A percentile compares a stretch with the other conserved stretches of the same genome.
phyloP scores from a whole-genome alignment of 2,113 vertebrate genomes.

The Carassius gibelio region DNA sequence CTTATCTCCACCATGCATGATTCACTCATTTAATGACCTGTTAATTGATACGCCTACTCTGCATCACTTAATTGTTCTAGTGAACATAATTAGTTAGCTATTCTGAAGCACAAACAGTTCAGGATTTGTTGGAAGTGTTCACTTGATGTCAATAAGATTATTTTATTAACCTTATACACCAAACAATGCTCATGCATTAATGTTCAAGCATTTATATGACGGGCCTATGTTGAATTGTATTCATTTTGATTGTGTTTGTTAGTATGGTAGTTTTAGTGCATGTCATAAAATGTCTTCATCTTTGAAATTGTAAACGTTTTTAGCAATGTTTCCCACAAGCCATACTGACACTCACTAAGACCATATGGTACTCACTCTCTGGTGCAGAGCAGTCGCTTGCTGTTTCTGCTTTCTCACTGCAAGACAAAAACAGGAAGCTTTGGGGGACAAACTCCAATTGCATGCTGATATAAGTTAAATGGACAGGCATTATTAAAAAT shows the following conservation, averaged over 20 bases:
- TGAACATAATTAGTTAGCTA: constrained; percentile 22
- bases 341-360: neutral
- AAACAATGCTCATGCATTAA: too few relatives aligned
- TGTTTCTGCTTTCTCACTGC: constrained; percentile 91
- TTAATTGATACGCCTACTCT: constrained; percentile 20
- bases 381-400: constrained; percentile 86
- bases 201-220: neutral
- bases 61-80: neutral
- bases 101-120: constrained; percentile 15
- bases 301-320: neutral
- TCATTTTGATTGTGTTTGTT: neutral
- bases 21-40: constrained; percentile 29
- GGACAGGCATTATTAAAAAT: neutral
- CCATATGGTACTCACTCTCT: constrained; percentile 73
- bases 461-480: neutral
- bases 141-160: neutral
- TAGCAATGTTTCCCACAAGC: neutral
- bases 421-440: constrained; percentile 57
- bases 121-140: neutral
- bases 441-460: neutral
- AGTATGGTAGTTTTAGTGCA: neutral
- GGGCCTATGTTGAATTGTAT: neutral
- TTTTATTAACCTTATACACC: neutral
- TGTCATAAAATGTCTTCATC: neutral
- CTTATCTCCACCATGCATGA: constrained; percentile 7